Conservation (phyloP, 2,113 vertebrate genomes). For the Antechinus stuartii region DNA sequence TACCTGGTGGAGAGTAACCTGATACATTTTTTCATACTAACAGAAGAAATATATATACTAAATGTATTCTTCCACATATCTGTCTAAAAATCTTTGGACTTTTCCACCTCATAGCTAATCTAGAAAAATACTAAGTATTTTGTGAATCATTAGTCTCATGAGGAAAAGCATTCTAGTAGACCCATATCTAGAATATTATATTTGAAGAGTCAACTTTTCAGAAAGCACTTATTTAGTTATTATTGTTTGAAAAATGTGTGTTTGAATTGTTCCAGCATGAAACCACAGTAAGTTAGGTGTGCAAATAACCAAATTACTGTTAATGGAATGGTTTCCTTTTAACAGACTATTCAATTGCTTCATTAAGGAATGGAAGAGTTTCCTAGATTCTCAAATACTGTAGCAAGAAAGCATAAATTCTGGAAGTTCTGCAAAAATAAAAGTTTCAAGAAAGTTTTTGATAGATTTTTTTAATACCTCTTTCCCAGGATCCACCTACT, state of each 20-base stretch:
- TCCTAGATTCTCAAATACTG: neutral
- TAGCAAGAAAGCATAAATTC: neutral
- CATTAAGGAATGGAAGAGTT: neutral
- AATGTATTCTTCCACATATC: neutral
- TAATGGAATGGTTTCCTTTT: neutral
- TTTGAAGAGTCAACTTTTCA: neutral
- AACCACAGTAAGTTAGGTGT: neutral
- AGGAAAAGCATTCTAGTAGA: neutral
- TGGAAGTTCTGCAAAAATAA: neutral
- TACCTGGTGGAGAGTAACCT: neutral
- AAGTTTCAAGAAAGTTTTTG: neutral
- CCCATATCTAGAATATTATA: neutral
- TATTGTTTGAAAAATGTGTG: neutral
- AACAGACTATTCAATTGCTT: neutral
- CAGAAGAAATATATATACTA: conserved; percentile 11
- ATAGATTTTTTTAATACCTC: neutral
- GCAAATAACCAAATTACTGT: neutral
- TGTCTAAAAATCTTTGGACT: neutral
- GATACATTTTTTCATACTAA: neutral
- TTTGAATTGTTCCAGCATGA: neutral
- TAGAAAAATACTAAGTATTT: neutral
- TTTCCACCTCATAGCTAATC: neutral
- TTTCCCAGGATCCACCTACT: neutral
- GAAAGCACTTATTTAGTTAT: neutral
- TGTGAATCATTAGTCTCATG: neutral